Percentiles rank a stretch among this genome's conserved stretches.
These are phyloP conservation scores for Heliothis virescens DNA, from an alignment of 1,140 invertebrate species.

Conservation along the genomic window DNA sequence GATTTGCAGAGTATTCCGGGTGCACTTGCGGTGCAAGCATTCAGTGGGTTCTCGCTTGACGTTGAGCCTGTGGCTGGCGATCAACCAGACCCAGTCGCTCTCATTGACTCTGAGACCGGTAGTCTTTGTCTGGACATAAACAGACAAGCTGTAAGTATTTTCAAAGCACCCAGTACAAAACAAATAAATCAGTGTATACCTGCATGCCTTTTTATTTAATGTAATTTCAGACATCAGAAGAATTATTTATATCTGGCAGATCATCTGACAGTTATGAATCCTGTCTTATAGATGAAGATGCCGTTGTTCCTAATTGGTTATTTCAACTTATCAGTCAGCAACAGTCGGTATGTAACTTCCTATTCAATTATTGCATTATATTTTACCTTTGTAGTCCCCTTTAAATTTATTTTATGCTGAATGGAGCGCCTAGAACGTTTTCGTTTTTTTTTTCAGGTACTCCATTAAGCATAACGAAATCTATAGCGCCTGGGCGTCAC, in stretches of 20 bases:
- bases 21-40: slow-evolving; percentile 66
- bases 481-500: not conserved
- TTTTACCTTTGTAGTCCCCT: not conserved
- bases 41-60: slow-evolving; percentile 77
- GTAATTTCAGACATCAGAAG: slow-evolving; percentile 71
- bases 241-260: slow-evolving; percentile 73
- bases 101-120: slow-evolving; percentile 74
- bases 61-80: slow-evolving; percentile 63
- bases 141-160: slow-evolving; percentile 69
- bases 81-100: slow-evolving; percentile 65
- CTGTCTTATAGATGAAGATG: slow-evolving; percentile 73
- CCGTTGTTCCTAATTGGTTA: slow-evolving; percentile 75
- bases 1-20: slow-evolving; percentile 59
- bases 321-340: slow-evolving; percentile 75
- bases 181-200: not conserved
- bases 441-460: slow-evolving; percentile 30
- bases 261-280: slow-evolving; percentile 77
- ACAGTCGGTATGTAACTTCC: slow-evolving; percentile 60
- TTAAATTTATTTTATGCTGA: slow-evolving; percentile 9
- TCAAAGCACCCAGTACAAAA: too few species aligned
- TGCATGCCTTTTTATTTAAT: not conserved
- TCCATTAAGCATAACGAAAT: slow-evolving; percentile 26
- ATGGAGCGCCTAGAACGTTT: slow-evolving; percentile 17
- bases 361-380: not conserved
- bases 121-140: slow-evolving; percentile 59